Percentiles rank a stretch among this genome's conserved stretches.
Conservation (phyloP, 2,113 vertebrate species). For the Lophius piscatorius region DNA sequence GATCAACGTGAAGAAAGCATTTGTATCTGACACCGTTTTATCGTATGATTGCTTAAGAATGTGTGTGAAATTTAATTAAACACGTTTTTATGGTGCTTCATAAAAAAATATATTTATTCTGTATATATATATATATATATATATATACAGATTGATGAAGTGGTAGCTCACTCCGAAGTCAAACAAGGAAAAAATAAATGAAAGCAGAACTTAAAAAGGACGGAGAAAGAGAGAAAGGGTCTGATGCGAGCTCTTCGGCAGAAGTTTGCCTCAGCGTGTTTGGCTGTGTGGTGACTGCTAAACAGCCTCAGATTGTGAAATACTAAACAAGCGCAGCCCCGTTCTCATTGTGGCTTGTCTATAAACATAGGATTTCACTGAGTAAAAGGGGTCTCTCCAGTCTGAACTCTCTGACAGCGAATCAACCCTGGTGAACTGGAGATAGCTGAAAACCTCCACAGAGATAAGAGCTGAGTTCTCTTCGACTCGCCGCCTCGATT, state of each 20-base stretch:
- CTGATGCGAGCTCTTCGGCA: conserved; percentile 5
- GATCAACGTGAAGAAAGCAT: not conserved
- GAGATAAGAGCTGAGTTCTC: conserved; percentile 43
- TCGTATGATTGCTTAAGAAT: conserved; percentile 1
- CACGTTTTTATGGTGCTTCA: not conserved
- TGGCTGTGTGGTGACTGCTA: conserved; percentile 11
- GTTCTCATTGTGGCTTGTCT: conserved; percentile 59
- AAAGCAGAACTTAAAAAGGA: not conserved
- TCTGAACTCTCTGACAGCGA: conserved; percentile 38
- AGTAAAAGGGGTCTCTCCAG: conserved; percentile 51
- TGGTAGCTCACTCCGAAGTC: not conserved
- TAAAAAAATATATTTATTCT: conserved; percentile 4
- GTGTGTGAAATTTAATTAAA: conserved; percentile 15
- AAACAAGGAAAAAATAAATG: not conserved
- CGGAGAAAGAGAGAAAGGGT: conserved; percentile 5
- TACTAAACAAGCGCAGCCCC: conserved; percentile 19
- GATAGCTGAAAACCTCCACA: conserved; percentile 48
- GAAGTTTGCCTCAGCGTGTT: not conserved
- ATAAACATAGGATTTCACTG: conserved; percentile 57
- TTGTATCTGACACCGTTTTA: not conserved
- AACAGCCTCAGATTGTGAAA: conserved; percentile 50
- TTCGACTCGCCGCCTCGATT: conserved; percentile 6
- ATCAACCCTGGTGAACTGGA: conserved; percentile 28
- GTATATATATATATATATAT: not conserved
- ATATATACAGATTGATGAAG: too few relatives aligned